Evolutionary conservation across 2,888 invertebrate species (phyloP).

Genomic region (Eupeodes luniger): DNA sequence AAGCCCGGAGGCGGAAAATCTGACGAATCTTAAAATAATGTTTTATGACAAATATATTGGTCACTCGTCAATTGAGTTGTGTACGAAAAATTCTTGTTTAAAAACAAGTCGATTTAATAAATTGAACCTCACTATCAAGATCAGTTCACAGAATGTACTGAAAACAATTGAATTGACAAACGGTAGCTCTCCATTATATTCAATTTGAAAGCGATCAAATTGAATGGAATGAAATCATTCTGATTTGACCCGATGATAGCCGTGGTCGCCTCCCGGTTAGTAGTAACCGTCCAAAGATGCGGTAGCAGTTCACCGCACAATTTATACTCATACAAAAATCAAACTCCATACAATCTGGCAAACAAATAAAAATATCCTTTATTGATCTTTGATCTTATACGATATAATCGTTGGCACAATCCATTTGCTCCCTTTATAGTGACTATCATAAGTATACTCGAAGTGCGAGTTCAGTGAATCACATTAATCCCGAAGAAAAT

Average conservation of each 20-base stretch:
- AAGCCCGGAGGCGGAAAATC: too few species aligned
- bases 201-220: slow-evolving; percentile 46
- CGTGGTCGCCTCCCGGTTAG: too few species aligned
- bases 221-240: slow-evolving; percentile 35
- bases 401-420: slow-evolving; percentile 52
- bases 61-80: too few species aligned
- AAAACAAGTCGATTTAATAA: too few species aligned
- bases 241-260: slow-evolving; percentile 6
- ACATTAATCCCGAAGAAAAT: slow-evolving; percentile 61
- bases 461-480: slow-evolving; percentile 43
- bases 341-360: not conserved
- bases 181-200: slow-evolving; percentile 41
- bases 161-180: slow-evolving; percentile 17
- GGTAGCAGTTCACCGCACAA: not conserved
- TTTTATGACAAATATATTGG: too few species aligned
- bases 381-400: slow-evolving; percentile 28
- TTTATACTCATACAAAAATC: slow-evolving; percentile 27
- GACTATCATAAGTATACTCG: too few species aligned
- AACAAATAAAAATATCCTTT: slow-evolving; percentile 47
- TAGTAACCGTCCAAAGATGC: not conserved
- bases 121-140: too few species aligned
- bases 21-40: too few species aligned
- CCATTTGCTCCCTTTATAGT: slow-evolving; percentile 37
- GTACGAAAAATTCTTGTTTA: too few species aligned
- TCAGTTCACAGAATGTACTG: not conserved